Evolutionary conservation across 2,888 invertebrate genomes (phyloP), one percentile per base, ranked within the genome.

Genomic region (Selenia dentaria): DNA sequence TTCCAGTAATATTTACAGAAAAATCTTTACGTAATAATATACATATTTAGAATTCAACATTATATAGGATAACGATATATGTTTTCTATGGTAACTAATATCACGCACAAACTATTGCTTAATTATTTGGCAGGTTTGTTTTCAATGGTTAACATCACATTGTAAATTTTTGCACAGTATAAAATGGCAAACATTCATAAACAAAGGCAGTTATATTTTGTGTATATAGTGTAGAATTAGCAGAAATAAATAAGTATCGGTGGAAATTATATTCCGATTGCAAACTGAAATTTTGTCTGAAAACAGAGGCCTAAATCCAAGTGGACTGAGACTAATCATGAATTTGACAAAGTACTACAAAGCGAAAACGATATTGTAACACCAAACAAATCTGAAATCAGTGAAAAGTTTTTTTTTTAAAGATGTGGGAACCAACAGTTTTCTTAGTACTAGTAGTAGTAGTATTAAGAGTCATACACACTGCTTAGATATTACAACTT

Each of bases 41-140:
- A 64, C 59, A 70, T 62, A 73, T 67, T 67, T 55, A 66, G 59
- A 62, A 36, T 66, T 67, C 47, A 60, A 67, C 62, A 57, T 71
- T 63, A 63, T 60, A 64, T 60, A 63, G 51, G 54, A 56, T 58
- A 61, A 63, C 56, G 45, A 67, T 64, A 16, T 20, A 12, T 25
- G 36, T 47, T 70, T 64, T 70, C 74, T 84, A 86, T 76, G 87
- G 87, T 88, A 89, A 88, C 89, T 87, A 82, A 82, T 88, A 89
- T 89, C 88, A 88, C 88, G 73, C 65, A 74, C 68, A 70, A 79
- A 78, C 77, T 37, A 57, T 60, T 67, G 59, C 61, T 56, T 62
- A 62, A 58, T 67, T 67, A 69, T 73, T 75, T 74, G 74, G 72
- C 70, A 74, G 67, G 52, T 50, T 42, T 57, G 48, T 57, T 51